These are phyloP conservation scores for Adelphocoris suturalis DNA, from an alignment of 2,888 invertebrate genomes.

Conservation along the genomic window DNA sequence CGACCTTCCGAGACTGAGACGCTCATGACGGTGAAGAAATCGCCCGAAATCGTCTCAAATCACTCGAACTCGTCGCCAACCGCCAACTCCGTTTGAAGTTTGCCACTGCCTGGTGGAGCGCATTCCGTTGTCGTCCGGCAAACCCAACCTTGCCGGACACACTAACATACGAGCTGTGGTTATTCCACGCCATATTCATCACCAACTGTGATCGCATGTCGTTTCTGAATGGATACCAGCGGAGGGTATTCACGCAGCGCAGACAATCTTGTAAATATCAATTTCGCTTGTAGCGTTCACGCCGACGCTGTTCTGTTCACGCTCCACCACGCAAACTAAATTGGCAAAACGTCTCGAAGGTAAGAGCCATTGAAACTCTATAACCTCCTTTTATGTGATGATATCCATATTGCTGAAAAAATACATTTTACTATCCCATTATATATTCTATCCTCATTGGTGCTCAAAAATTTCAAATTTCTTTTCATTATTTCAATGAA, in stretches of 20 bases:
- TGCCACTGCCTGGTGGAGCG: slow-evolving; percentile 41
- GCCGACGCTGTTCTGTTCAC: background rate
- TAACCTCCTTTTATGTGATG: too few relatives aligned
- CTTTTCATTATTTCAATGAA: too few relatives aligned
- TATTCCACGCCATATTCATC: background rate
- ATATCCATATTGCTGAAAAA: too few relatives aligned
- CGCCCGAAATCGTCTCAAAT: slow-evolving; percentile 62
- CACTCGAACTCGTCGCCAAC: slow-evolving; percentile 45
- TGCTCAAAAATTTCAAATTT: too few relatives aligned
- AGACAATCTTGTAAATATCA: background rate
- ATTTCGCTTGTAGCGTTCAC: background rate
- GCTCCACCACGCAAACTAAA: slow-evolving; percentile 3
- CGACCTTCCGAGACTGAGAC: slow-evolving; percentile 44
- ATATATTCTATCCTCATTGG: too few relatives aligned
- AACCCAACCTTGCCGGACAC: background rate
- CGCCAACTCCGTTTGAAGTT: slow-evolving; percentile 45
- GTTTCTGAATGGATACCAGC: background rate
- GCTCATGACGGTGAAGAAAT: slow-evolving; percentile 33
- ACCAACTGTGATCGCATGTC: background rate
- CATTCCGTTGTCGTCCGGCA: background rate
- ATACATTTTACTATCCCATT: too few relatives aligned
- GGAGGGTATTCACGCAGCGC: background rate
- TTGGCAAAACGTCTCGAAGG: background rate
- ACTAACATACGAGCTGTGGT: too few relatives aligned
- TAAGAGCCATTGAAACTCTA: background rate